Base-by-base conservation (phyloP, 2,888 invertebrate species). In the Corythucha ciliata region DNA sequence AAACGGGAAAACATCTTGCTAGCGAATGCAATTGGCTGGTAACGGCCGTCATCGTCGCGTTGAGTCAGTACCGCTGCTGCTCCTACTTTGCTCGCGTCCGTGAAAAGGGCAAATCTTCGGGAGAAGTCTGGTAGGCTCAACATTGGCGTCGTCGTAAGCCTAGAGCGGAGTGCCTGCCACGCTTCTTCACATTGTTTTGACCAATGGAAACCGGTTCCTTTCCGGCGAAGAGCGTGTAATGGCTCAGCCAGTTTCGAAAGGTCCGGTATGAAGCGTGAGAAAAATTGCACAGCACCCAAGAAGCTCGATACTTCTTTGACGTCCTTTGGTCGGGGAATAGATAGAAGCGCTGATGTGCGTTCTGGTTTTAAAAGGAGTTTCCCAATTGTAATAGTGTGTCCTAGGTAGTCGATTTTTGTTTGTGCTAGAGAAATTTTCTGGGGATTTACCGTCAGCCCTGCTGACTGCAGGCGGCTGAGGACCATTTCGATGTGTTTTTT, bases 391-490 rank as follows among this genome's bases (percentile, higher is more conserved):
- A 29, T n/a, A 8, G 45, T 36, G 40, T 49, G 42, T 14, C 54
- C 51, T 5, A 51, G 22, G 25, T 48, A 48, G 32, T 22, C 22
- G 22, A 53, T 44, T 22, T 48, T 8, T 2, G 24, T 1, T 18
- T 42, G 16, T 24, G 48, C 21, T 49, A 49, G 48, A 18, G 20
- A 22, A 22, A 53, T 48, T 40, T 58, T 53, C 14, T 59, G 57
- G 1, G 60, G 59, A 3, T 59, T 62, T 2, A 62, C 56, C 10
- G 36, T 45, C 56, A 60, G 14, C 56, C 57, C 6, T 48, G 59
- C 40, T 48, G 57, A 8, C 18, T 36, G 3, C 53, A 53, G 14
- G 54, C 58, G 29, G 10, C n/a, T 20, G 2, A 58, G 29, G 12
- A 58, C 44, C 22, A 50, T 10, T 8, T 26, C 16, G 10, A 55